phyloP scores from a whole-genome alignment of 2,888 invertebrate genomes.

The Mesorhabditis spiculigera region DNA sequence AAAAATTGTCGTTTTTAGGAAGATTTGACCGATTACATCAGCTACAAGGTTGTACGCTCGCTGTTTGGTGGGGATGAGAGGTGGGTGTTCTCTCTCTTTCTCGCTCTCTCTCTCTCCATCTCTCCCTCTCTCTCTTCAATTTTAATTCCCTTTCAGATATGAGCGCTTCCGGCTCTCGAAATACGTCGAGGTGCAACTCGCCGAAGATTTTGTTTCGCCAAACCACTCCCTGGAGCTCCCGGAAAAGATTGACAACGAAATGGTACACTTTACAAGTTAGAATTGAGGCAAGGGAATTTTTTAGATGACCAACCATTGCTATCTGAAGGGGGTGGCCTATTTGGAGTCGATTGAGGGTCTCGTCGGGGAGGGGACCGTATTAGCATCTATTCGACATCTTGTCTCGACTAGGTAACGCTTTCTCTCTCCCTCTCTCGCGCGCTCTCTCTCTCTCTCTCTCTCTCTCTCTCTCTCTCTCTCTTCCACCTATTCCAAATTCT shows the following conservation, averaged over 20 bases:
- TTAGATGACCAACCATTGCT: conserved; percentile 49
- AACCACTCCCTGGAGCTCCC: conserved; percentile 37
- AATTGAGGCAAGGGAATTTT: conserved; percentile 17
- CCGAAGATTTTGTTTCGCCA: conserved; percentile 49
- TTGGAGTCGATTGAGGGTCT: conserved; percentile 46
- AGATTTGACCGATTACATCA: conserved; percentile 36
- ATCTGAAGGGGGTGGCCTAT: conserved; percentile 48
- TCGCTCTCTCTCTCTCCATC: no score
- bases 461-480: not conserved
- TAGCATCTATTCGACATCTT: conserved; percentile 28
- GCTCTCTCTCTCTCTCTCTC: not conserved
- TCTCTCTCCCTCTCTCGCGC: not conserved
- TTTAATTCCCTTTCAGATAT: conserved; percentile 9
- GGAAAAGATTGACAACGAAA: conserved; percentile 26
- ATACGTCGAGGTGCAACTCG: conserved; percentile 51
- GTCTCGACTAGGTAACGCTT: not conserved
- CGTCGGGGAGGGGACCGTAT: conserved; percentile 41
- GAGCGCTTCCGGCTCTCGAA: conserved; percentile 39
- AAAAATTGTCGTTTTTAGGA: conserved; percentile 20
- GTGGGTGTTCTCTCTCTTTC: not conserved
- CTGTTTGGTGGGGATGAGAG: conserved; percentile 25
- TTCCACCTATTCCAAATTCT: not conserved
- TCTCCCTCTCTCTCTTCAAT: not conserved
- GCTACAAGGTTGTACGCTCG: conserved; percentile 30
- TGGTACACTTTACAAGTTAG: conserved; percentile 16